phyloP scores from a whole-genome alignment of 35 echinoderm and acorn worm genomes.

The Holothuria glaberrima region DNA sequence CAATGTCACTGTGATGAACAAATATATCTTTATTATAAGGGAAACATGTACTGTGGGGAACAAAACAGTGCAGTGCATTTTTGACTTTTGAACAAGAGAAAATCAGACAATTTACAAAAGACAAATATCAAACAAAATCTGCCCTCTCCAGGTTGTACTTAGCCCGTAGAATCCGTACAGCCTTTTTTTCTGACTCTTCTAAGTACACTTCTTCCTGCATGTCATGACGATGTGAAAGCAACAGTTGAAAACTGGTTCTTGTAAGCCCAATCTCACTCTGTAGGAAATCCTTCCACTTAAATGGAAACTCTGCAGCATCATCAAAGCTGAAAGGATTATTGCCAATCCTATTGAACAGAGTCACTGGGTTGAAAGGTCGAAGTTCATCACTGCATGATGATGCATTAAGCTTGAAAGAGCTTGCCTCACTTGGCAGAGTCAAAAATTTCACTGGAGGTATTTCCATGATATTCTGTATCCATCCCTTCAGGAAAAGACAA shows the following conservation, averaged over 20 bases:
- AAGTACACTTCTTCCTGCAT: constrained; percentile 91
- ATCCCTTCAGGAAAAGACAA: constrained; percentile 60
- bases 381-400: neutral
- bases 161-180: constrained; percentile 65
- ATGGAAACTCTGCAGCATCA: constrained; percentile 53
- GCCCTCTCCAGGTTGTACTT: constrained; percentile 87
- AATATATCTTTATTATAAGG: no score
- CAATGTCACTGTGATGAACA: no score
- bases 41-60: neutral
- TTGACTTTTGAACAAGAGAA: no score
- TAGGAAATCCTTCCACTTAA: constrained; percentile 73
- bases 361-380: constrained; percentile 59
- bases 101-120: neutral
- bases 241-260: constrained; percentile 75
- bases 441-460: constrained; percentile 70
- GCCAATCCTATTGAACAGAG: constrained; percentile 51
- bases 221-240: constrained; percentile 92
- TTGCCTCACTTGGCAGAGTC: constrained; percentile 34
- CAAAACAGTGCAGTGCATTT: no score
- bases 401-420: neutral
- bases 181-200: constrained; percentile 84
- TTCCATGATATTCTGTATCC: constrained; percentile 83
- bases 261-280: constrained; percentile 85
- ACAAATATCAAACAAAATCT: constrained; percentile 70
- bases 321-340: constrained; percentile 65